Evolutionary conservation across 2,113 vertebrate species (phyloP).

Genomic region (Misgurnus mizolepis): DNA sequence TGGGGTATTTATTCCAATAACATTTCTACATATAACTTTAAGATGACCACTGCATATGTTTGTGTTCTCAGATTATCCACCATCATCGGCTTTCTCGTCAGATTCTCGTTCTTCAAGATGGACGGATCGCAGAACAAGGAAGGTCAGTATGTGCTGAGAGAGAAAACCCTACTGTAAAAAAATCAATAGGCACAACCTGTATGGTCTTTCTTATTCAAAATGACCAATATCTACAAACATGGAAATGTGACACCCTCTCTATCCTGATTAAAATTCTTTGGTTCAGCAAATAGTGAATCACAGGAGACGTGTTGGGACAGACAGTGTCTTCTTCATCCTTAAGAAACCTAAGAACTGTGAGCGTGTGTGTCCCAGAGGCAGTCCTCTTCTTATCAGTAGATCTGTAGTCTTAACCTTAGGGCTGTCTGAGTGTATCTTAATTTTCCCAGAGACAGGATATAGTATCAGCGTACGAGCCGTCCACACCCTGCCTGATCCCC

Average conservation of each 20-base stretch:
- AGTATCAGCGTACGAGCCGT: slow-evolving; percentile 37
- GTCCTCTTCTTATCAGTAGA: slow-evolving; percentile 56
- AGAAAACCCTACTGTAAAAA: slow-evolving; percentile 14
- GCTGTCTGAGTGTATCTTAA: slow-evolving; percentile 44
- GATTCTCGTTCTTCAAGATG: slow-evolving; percentile 82
- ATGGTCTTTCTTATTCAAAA: neutral
- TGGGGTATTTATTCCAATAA: too few relatives aligned
- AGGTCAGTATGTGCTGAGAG: slow-evolving; percentile 66
- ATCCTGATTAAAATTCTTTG: slow-evolving; percentile 35
- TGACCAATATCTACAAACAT: neutral
- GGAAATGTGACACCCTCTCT: slow-evolving; percentile 16
- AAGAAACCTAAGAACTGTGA: slow-evolving; percentile 23
- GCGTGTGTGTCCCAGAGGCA: slow-evolving; percentile 18
- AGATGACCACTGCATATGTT: neutral
- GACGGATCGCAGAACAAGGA: slow-evolving; percentile 76
- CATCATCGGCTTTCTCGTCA: slow-evolving; percentile 78
- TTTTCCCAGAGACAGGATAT: slow-evolving; percentile 62
- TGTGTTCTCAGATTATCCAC: slow-evolving; percentile 79
- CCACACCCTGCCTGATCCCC: slow-evolving; percentile 43
- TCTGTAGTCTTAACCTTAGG: slow-evolving; percentile 57
- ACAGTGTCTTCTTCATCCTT: slow-evolving; percentile 18
- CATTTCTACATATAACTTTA: too few relatives aligned
- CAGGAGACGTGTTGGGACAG: slow-evolving; percentile 44
- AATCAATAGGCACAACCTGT: neutral
- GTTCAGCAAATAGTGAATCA: slow-evolving; percentile 34